Conservation (phyloP, 2,888 invertebrate species). For the Adineta ricciae region DNA sequence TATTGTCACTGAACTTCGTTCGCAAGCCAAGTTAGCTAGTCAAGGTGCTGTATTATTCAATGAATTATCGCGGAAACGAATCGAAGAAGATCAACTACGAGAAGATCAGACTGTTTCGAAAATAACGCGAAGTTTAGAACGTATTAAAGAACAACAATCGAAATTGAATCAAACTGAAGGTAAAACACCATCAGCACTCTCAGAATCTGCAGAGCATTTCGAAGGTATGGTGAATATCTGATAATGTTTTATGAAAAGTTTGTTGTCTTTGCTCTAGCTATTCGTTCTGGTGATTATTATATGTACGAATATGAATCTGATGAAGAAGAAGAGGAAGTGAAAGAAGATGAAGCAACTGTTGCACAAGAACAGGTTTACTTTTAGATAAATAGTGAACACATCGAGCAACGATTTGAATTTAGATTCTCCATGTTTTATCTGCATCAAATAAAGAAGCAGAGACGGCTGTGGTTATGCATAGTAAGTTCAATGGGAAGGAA, state of each 20-base stretch:
- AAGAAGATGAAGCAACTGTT: constrained; percentile 36
- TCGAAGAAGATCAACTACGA: constrained; percentile 23
- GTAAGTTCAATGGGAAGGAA: neutral
- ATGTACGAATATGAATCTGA: constrained; percentile 84
- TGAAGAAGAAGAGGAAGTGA: constrained; percentile 54
- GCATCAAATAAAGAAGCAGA: neutral
- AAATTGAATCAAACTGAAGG: neutral
- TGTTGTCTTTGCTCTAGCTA: constrained; percentile 59
- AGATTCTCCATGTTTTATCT: constrained; percentile 1
- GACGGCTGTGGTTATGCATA: neutral
- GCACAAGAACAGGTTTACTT: constrained; percentile 40
- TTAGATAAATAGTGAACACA: constrained; percentile 36
- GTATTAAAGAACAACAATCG: constrained; percentile 33
- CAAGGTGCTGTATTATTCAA: constrained; percentile 40
- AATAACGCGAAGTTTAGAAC: constrained; percentile 26
- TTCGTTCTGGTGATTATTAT: constrained; percentile 94
- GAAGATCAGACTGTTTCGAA: constrained; percentile 29
- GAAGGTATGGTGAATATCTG: constrained; percentile 4
- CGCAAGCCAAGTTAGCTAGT: constrained; percentile 83
- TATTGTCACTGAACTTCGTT: constrained; percentile 85
- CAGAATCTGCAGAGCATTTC: constrained; percentile 28
- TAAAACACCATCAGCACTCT: neutral
- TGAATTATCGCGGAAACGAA: constrained; percentile 23
- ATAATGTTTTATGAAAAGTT: neutral
- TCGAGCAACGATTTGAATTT: neutral